Evolutionary conservation across 2,888 invertebrate species (phyloP), one percentile per base, ranked within the genome.

Genomic region (Iselma pallidipennis): DNA sequence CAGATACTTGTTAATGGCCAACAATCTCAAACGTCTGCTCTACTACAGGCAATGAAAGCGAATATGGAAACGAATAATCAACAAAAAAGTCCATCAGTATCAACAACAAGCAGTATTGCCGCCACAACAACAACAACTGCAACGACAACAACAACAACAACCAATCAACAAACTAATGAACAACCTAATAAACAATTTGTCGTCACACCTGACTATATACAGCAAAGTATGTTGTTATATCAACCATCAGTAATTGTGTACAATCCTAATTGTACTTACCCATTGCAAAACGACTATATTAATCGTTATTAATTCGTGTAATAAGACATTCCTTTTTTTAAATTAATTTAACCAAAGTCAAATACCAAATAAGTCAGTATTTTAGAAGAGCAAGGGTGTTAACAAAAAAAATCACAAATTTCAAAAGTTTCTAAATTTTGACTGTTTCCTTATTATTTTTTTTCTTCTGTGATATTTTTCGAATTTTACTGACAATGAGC

Each of bases 141-240:
- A 77, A 55, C 21, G n/a, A 56, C 64, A 0, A 42, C 54, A 31
- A 80, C 19, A 77, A 82, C 70, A 21, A 70, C 77, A 49, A 80
- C 81, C 63, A 73, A 80, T 63, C 75, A 82, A 42, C 71, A 77
- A 56, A 19, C 45, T 23, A 45, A 45, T 45, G 45, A 45, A 45
- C 45, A 45, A 45, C 12, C 21, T 21, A 71, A 79, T 37, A 85
- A 86, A 74, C 88, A 92, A 82, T 95, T 95, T 83, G 90, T 94
- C 71, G 87, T 96, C 65, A 95, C 95, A 12, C 92, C 94, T 57
- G 94, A 95, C 82, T 95, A 95, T 78, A 94, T 96, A 72, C 95
- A 95, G 80, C 95, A 96, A 87, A 95, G 95, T 94, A 86, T 88
- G 90, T 88, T 81, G 65, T 70, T 80, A 71, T 81, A 78, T 73